Evolutionary conservation across 92 coral and sea anemone genomes (phyloP).

Genomic region (Plumapathes pennacea): DNA sequence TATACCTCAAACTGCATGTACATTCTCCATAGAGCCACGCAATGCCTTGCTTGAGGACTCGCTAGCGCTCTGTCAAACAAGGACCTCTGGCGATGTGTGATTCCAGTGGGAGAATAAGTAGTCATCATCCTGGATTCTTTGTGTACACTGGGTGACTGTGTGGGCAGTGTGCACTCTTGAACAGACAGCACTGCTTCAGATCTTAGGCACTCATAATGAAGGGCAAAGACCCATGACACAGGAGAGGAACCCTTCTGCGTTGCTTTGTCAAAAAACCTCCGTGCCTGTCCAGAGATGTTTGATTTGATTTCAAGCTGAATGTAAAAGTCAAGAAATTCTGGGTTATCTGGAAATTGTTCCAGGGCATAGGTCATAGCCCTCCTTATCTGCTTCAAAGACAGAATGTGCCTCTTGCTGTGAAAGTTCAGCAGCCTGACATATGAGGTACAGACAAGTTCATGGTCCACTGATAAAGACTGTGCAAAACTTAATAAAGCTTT

Average conservation of each 20-base stretch:
- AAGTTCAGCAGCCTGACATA: constrained; percentile 62
- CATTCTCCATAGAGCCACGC: constrained; percentile 94
- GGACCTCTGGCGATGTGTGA: constrained; percentile 81
- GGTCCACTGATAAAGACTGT: constrained; percentile 28
- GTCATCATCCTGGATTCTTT: constrained; percentile 28
- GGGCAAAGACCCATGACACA: constrained; percentile 81
- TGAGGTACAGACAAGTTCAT: constrained; percentile 60
- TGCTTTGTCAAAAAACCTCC: constrained; percentile 82
- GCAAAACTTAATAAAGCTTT: constrained; percentile 4
- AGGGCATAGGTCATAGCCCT: constrained; percentile 34
- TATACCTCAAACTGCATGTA: constrained; percentile 87
- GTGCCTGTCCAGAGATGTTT: constrained; percentile 64
- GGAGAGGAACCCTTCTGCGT: constrained; percentile 61
- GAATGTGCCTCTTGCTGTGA: constrained; percentile 48
- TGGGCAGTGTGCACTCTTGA: constrained; percentile 35
- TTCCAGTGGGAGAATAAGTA: constrained; percentile 72
- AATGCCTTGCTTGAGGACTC: constrained; percentile 63
- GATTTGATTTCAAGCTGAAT: constrained; percentile 75
- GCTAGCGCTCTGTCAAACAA: constrained; percentile 83
- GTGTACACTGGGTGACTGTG: not conserved
- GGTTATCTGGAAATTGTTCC: constrained; percentile 65
- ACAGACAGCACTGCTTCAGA: constrained; percentile 53
- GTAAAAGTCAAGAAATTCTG: constrained; percentile 67
- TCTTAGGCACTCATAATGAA: constrained; percentile 69
- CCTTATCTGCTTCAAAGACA: constrained; percentile 62